These are phyloP conservation scores for Bombyx mandarina DNA, from an alignment of 1,140 invertebrate species.

Conservation along the genomic window DNA sequence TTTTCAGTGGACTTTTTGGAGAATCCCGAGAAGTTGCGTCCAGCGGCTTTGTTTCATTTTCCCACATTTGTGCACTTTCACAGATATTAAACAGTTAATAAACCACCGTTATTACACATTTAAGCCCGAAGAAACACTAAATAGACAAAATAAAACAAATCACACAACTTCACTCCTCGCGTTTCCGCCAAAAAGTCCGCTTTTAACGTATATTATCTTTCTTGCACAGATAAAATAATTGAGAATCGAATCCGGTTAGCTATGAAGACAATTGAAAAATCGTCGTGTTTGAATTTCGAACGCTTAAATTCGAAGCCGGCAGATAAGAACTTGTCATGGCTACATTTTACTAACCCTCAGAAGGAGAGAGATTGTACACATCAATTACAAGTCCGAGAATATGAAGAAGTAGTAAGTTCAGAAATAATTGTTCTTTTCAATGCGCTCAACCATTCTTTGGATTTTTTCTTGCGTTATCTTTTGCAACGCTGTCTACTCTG, in stretches of 20 bases:
- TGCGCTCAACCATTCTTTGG: neutral
- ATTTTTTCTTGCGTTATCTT: no score
- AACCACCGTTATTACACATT: no score
- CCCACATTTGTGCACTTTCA: no score
- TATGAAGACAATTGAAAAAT: slow-evolving; percentile 29
- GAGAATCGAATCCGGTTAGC: slow-evolving; percentile 16
- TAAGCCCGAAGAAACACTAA: no score
- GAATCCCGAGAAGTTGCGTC: no score
- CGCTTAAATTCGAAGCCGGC: slow-evolving; percentile 7
- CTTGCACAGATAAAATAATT: slow-evolving; percentile 20
- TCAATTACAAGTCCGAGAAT: slow-evolving; percentile 1
- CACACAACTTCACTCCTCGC: no score
- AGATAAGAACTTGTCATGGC: slow-evolving; percentile 14
- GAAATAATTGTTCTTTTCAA: neutral
- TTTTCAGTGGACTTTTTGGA: no score
- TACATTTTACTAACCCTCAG: slow-evolving; percentile 36
- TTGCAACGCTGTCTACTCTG: no score
- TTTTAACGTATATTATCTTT: neutral
- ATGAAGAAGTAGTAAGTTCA: slow-evolving; percentile 25
- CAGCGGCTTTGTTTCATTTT: no score
- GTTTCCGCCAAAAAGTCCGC: no score
- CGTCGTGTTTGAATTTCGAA: slow-evolving; percentile 35
- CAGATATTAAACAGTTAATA: no score
- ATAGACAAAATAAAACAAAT: no score
- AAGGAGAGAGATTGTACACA: slow-evolving; percentile 31